Evolutionary conservation across 2,797 vertebrate genomes (phyloP).

Genomic region (Dryobates pubescens): DNA sequence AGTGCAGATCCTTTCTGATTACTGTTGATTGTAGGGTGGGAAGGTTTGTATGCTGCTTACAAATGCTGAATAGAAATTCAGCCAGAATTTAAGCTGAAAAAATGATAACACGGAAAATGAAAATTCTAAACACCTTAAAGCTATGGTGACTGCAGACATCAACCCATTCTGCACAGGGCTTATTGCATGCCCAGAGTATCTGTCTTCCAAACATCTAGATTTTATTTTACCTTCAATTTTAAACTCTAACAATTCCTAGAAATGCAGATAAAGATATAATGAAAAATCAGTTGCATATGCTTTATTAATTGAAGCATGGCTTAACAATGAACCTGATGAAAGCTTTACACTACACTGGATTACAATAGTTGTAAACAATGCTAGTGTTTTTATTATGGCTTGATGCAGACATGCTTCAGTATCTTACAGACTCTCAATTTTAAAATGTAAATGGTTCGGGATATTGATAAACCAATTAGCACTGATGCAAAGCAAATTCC

Average conservation of each 20-base stretch:
- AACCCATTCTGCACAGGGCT: slow-evolving; percentile 22
- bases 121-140: background rate
- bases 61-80: background rate
- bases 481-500: slow-evolving; percentile 86
- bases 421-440: slow-evolving; percentile 80
- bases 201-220: slow-evolving; percentile 24
- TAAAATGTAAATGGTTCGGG: slow-evolving; percentile 84
- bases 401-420: slow-evolving; percentile 73
- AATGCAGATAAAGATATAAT: slow-evolving; percentile 28
- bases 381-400: slow-evolving; percentile 71
- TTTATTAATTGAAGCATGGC: slow-evolving; percentile 58
- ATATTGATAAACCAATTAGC: slow-evolving; percentile 90
- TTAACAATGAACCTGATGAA: slow-evolving; percentile 50
- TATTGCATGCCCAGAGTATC: slow-evolving; percentile 20
- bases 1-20: background rate
- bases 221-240: slow-evolving; percentile 28
- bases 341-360: slow-evolving; percentile 34
- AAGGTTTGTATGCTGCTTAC: background rate
- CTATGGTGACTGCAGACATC: slow-evolving; percentile 3
- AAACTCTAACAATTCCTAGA: slow-evolving; percentile 13
- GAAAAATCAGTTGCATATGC: slow-evolving; percentile 40
- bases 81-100: background rate
- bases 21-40: background rate
- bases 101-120: background rate
- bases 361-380: slow-evolving; percentile 44